These are phyloP conservation scores for Scleropages formosus DNA, from an alignment of 2,797 vertebrate genomes.

Conservation along the genomic window DNA sequence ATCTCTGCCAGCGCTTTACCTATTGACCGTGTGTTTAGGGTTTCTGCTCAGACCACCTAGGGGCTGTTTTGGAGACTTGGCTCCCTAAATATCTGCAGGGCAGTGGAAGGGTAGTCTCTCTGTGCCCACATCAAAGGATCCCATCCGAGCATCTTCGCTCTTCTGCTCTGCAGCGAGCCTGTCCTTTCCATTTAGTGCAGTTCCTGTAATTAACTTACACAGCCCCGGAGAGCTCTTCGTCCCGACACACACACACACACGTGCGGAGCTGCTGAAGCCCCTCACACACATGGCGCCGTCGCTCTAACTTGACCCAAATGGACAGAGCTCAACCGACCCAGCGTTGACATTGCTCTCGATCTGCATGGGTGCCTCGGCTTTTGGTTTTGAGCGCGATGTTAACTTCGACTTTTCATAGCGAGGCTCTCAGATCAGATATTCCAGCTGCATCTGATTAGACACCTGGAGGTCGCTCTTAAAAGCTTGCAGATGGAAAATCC, in stretches of 20 bases:
- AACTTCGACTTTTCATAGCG: no score
- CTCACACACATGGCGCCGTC: neutral
- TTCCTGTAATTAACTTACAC: neutral
- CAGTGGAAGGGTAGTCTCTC: neutral
- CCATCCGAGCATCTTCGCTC: neutral
- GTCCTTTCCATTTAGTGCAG: neutral
- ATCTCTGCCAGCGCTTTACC: neutral
- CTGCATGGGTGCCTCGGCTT: neutral
- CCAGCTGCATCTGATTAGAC: neutral
- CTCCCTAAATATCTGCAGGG: neutral
- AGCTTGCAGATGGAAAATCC: neutral
- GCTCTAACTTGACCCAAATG: neutral
- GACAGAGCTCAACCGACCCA: slow-evolving; percentile 12
- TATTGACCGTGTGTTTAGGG: neutral
- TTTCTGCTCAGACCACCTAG: neutral
- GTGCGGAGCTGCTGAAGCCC: neutral
- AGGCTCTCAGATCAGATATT: neutral
- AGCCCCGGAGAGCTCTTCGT: neutral
- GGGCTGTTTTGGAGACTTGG: neutral
- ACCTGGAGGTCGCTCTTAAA: neutral
- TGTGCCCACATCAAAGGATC: neutral
- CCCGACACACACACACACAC: neutral
- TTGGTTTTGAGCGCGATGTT: neutral
- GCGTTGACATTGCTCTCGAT: neutral
- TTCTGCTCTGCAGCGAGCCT: neutral